Evolutionary conservation across 2,888 invertebrate species (phyloP).

Genomic region (Microplitis deprimator): DNA sequence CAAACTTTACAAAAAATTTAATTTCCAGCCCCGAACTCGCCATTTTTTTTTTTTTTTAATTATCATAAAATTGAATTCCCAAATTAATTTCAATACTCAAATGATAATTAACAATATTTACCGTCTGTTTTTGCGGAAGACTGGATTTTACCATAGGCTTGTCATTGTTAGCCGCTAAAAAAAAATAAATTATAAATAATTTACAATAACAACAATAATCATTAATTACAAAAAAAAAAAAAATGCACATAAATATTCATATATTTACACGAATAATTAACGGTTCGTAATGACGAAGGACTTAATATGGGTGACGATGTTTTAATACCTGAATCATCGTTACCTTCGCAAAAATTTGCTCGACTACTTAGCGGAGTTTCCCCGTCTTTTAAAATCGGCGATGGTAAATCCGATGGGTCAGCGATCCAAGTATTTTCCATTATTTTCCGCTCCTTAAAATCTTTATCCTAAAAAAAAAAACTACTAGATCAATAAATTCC

Average conservation of each 20-base stretch:
- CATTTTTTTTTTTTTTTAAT: too few relatives aligned
- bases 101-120: too few relatives aligned
- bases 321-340: slow-evolving; percentile 52
- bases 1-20: too few relatives aligned
- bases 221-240: not conserved
- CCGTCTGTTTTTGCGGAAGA: too few relatives aligned
- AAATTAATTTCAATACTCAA: too few relatives aligned
- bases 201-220: too few relatives aligned
- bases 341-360: slow-evolving; percentile 49
- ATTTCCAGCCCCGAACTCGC: too few relatives aligned
- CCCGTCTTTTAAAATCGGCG: slow-evolving; percentile 62
- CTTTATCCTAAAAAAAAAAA: not conserved
- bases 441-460: slow-evolving; percentile 44
- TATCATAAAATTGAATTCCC: too few relatives aligned
- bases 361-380: slow-evolving; percentile 46
- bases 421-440: slow-evolving; percentile 62
- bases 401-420: slow-evolving; percentile 58
- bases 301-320: slow-evolving; percentile 65
- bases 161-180: too few relatives aligned
- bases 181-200: too few relatives aligned
- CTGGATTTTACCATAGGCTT: too few relatives aligned
- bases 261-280: slow-evolving; percentile 38
- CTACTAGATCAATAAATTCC: not conserved
- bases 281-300: slow-evolving; percentile 57
- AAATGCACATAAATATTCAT: slow-evolving; percentile 27